Evolutionary conservation across 2,113 vertebrate species (phyloP).

Genomic region (Gulo gulo): DNA sequence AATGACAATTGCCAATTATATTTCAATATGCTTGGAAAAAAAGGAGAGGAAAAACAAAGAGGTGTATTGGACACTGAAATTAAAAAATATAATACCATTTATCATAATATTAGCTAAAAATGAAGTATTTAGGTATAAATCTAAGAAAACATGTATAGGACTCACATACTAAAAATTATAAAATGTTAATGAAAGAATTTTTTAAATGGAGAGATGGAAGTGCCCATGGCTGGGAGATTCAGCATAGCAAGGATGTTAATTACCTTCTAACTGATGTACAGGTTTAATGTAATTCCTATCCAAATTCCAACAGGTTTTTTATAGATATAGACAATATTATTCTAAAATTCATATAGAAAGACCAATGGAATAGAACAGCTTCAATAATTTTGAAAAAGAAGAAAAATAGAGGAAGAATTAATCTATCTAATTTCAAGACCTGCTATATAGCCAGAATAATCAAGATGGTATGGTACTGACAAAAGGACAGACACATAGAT

Average conservation of each 20-base stretch:
- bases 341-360: not conserved
- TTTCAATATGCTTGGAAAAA: not conserved
- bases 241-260: not conserved
- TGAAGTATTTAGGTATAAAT: not conserved
- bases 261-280: not conserved
- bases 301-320: not conserved
- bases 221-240: not conserved
- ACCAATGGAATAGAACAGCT: not conserved
- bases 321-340: not conserved
- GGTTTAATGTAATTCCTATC: not conserved
- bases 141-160: not conserved
- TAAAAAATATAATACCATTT: not conserved
- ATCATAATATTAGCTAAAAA: not conserved
- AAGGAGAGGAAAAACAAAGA: not conserved
- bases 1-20: not conserved
- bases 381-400: not conserved
- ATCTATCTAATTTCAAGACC: not conserved
- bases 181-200: not conserved
- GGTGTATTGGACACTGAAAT: not conserved
- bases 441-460: not conserved
- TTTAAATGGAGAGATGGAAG: not conserved
- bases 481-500: not conserved
- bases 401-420: not conserved
- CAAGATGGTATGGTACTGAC: not conserved
- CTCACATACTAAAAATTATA: not conserved